Evolutionary conservation across 2,113 vertebrate genomes (phyloP).

Genomic region (Heptranchias perlo): DNA sequence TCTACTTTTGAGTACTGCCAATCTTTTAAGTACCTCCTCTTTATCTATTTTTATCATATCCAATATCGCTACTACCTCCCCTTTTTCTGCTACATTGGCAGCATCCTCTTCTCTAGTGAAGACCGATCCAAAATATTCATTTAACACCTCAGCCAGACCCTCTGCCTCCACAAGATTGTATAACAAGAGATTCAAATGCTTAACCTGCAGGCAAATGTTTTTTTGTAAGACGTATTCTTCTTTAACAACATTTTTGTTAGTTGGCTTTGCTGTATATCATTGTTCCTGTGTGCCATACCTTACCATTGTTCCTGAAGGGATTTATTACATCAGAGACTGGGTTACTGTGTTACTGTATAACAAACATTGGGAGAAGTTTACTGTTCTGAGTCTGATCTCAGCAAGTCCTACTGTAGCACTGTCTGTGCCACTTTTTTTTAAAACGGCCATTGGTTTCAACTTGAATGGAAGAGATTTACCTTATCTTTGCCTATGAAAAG

Average conservation of each 20-base stretch:
- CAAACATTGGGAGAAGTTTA: background rate
- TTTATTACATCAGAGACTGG: background rate
- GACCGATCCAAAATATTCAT: too few species aligned
- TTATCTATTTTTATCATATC: too few species aligned
- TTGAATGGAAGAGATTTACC: background rate
- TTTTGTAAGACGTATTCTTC: background rate
- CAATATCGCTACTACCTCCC: too few species aligned
- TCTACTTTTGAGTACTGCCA: too few species aligned
- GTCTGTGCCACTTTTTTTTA: background rate
- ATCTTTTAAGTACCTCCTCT: too few species aligned
- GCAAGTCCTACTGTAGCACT: background rate
- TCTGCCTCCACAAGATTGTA: too few species aligned
- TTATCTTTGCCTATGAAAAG: too few species aligned
- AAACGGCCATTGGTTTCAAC: background rate
- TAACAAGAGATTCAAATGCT: background rate
- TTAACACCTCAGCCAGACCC: too few species aligned
- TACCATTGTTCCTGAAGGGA: background rate
- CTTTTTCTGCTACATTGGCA: too few species aligned
- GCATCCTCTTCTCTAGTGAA: too few species aligned
- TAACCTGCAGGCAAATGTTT: background rate
- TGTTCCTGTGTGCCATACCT: background rate
- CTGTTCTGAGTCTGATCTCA: background rate
- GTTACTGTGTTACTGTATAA: background rate
- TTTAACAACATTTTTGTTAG: background rate
- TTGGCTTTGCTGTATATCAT: background rate